Conservation (phyloP, 64 coral and sea anemone species). For the Montipora efflorescens region DNA sequence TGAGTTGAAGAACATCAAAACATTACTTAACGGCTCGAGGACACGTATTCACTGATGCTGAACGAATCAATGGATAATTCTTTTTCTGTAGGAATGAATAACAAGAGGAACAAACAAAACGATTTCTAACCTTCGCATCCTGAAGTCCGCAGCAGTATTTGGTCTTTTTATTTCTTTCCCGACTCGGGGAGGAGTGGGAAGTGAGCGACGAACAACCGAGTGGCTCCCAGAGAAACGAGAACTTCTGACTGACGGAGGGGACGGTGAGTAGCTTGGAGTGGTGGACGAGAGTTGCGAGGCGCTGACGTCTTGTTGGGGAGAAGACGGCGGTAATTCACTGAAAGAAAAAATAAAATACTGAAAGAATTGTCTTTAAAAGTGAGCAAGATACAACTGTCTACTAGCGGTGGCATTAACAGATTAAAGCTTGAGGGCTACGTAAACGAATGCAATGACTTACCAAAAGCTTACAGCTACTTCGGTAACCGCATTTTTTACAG, state of each 20-base stretch:
- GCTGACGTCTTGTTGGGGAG: background rate
- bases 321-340: conserved; percentile 1
- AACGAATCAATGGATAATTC: background rate
- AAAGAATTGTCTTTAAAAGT: too few species aligned
- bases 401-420: too few species aligned
- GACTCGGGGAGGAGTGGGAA: conserved; percentile 56
- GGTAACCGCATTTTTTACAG: too few species aligned
- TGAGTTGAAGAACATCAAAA: too few species aligned
- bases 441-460: too few species aligned
- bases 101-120: background rate
- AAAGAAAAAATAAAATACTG: background rate
- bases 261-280: conserved; percentile 23
- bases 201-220: conserved; percentile 47
- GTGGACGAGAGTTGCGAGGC: background rate
- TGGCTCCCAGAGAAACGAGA: conserved; percentile 1
- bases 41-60: too few species aligned
- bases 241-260: conserved; percentile 33
- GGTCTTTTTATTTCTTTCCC: conserved; percentile 68
- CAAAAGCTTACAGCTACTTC: too few species aligned
- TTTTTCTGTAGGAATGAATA: background rate
- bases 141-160: conserved; percentile 68
- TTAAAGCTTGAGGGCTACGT: too few species aligned
- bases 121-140: conserved; percentile 52
- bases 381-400: too few species aligned
- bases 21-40: too few species aligned